Evolutionary conservation across 2,888 invertebrate genomes (phyloP).

Genomic region (Hirtodrosophila trivittata): DNA sequence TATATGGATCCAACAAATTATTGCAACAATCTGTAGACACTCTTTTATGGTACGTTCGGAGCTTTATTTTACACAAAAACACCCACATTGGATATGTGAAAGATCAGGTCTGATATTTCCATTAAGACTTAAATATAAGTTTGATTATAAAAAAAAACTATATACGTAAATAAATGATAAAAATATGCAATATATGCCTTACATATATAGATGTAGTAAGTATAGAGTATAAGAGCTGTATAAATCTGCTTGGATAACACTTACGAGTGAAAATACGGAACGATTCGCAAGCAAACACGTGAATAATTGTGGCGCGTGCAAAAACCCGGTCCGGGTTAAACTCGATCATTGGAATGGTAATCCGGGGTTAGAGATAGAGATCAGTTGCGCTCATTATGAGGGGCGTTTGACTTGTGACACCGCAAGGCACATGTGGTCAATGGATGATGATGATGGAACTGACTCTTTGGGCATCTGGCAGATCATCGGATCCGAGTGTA

Average conservation of each 20-base stretch:
- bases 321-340: conserved; percentile 24
- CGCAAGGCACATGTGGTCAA: conserved; percentile 47
- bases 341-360: conserved; percentile 38
- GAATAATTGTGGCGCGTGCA: conserved; percentile 34
- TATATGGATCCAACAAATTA: too few species aligned
- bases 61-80: too few species aligned
- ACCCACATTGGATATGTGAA: too few species aligned
- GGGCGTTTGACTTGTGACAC: conserved; percentile 59
- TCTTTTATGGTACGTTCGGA: too few species aligned
- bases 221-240: too few species aligned
- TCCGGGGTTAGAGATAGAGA: conserved; percentile 23
- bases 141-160: too few species aligned
- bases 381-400: conserved; percentile 66
- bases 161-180: too few species aligned
- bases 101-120: too few species aligned
- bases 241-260: conserved; percentile 9
- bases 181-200: too few species aligned
- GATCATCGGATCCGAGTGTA: conserved; percentile 19
- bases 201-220: too few species aligned
- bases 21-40: too few species aligned
- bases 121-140: too few species aligned
- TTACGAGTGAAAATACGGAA: conserved; percentile 15
- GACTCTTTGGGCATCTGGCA: conserved; percentile 60
- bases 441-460: conserved; percentile 46
- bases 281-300: conserved; percentile 10